A percentile compares a stretch with the other conserved stretches of the same genome.
phyloP scores from a whole-genome alignment of 2,797 vertebrate genomes.

The Acrocephalus scirpaceus region DNA sequence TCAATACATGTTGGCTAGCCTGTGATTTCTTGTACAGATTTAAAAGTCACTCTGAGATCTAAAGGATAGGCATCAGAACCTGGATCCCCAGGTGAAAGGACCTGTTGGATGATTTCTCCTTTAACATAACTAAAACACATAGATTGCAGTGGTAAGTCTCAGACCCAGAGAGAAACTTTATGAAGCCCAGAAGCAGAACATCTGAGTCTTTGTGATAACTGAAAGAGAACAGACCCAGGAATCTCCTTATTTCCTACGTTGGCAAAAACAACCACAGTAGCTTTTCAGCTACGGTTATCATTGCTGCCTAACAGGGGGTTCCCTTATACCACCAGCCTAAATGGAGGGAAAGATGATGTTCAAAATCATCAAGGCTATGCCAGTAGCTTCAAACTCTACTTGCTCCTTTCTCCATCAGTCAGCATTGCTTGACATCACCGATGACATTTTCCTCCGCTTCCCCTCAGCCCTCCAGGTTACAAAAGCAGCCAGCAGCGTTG shows the following conservation, averaged over 20 bases:
- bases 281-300: not conserved
- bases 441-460: not conserved
- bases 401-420: not conserved
- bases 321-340: not conserved
- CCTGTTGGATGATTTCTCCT: not conserved
- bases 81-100: not conserved
- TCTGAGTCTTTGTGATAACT: not conserved
- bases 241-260: not conserved
- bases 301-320: accelerated
- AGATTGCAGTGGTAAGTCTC: not conserved
- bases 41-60: not conserved
- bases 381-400: not conserved
- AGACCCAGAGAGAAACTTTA: not conserved
- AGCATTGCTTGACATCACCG: not conserved
- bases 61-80: not conserved
- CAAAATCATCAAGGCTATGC: not conserved
- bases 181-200: not conserved
- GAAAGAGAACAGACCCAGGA: not conserved
- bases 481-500: not conserved
- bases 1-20: not conserved
- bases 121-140: not conserved
- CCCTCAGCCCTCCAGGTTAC: not conserved
- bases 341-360: not conserved
- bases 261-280: not conserved
- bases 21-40: not conserved